phyloP scores from a whole-genome alignment of 2,888 invertebrate genomes.

The Flexamia atlantica region DNA sequence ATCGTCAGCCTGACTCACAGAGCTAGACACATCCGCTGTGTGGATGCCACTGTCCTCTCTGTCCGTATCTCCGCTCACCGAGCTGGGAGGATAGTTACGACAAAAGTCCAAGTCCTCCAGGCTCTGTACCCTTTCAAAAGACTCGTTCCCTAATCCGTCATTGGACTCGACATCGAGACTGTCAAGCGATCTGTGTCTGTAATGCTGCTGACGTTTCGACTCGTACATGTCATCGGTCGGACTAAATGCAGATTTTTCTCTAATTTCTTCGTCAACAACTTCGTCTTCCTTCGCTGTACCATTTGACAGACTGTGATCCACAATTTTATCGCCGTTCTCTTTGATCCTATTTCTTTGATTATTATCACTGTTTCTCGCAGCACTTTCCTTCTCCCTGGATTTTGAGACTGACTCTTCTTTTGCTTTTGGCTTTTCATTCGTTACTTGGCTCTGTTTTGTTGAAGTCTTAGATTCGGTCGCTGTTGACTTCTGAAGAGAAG shows the following conservation, averaged over 20 bases:
- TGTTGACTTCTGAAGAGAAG: constrained; percentile 66
- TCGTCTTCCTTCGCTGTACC: constrained; percentile 65
- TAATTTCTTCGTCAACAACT: constrained; percentile 74
- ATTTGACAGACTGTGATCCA: constrained; percentile 16
- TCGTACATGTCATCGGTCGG: constrained; percentile 78
- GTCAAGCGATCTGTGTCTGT: constrained; percentile 79
- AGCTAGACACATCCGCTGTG: constrained; percentile 87
- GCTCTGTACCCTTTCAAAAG: constrained; percentile 82
- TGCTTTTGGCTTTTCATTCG: constrained; percentile 2
- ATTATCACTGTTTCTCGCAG: neutral
- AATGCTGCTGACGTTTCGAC: constrained; percentile 71
- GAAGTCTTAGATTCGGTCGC: constrained; percentile 20
- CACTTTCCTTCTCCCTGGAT: neutral
- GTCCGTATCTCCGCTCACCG: constrained; percentile 79
- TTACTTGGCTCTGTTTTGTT: neutral
- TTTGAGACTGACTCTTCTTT: constrained; percentile 6
- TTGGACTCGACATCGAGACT: constrained; percentile 80
- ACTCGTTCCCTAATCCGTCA: constrained; percentile 73
- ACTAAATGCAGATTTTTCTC: constrained; percentile 76
- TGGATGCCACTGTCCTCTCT: constrained; percentile 90
- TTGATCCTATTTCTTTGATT: constrained; percentile 7
- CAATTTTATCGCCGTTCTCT: constrained; percentile 47
- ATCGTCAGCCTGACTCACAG: constrained; percentile 85
- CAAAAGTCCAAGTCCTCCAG: constrained; percentile 79
- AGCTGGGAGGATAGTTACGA: constrained; percentile 77